phyloP scores from a whole-genome alignment of 1,140 invertebrate genomes.

The Eriocheir sinensis region DNA sequence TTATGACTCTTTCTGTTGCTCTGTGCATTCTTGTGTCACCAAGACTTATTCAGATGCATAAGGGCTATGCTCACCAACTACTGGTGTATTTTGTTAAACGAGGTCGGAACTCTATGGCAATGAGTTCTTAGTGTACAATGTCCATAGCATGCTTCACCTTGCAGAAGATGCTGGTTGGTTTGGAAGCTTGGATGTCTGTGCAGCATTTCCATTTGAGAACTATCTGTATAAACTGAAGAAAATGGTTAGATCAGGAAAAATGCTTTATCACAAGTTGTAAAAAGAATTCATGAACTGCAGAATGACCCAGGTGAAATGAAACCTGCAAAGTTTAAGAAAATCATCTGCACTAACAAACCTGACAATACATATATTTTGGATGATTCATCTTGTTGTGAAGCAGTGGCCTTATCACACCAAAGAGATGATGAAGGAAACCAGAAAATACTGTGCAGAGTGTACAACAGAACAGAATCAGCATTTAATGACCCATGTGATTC shows the following conservation, averaged over 20 bases:
- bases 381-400: background rate
- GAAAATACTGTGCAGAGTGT: conserved; percentile 27
- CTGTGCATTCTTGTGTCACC: conserved; percentile 18
- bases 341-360: background rate
- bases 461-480: conserved; percentile 30
- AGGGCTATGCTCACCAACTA: conserved; percentile 19
- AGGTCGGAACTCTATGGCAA: conserved; percentile 79
- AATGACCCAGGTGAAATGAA: conserved; percentile 26
- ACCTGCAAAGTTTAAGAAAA: background rate
- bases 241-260: conserved; percentile 72
- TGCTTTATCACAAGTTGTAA: conserved; percentile 36
- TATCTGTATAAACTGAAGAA: conserved; percentile 79
- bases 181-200: conserved; percentile 79
- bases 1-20: conserved; percentile 56
- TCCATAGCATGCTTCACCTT: conserved; percentile 80
- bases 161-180: conserved; percentile 79
- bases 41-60: conserved; percentile 29
- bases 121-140: conserved; percentile 81
- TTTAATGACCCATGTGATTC: conserved; percentile 34
- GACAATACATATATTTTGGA: conserved; percentile 31
- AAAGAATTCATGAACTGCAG: conserved; percentile 36
- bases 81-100: conserved; percentile 80
- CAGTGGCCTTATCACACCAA: conserved; percentile 27
- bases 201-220: conserved; percentile 81
- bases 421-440: background rate